Base-by-base conservation (phyloP, 92 coral and sea anemone genomes). In the Parazoanthus atlanticus region DNA sequence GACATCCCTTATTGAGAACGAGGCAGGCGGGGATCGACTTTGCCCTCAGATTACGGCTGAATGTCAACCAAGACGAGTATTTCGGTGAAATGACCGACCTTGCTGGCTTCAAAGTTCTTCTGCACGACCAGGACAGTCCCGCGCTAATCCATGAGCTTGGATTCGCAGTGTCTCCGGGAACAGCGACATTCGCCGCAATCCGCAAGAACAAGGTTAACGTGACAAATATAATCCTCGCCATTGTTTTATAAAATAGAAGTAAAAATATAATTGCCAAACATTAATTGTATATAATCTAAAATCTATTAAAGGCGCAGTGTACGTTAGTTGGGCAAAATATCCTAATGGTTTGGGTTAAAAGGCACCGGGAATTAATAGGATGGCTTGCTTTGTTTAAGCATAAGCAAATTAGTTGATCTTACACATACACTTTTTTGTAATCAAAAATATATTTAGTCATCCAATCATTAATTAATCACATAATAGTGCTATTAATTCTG, bases 161-260 rank as follows among this genome's bases (percentile, higher is more conserved):
- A 72, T 93, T 93, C 77, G 89, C 96, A 15, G 91, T 90, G 28
- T 80, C 86, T 49, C 94, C 96, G 38, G 96, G 96, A 11, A 86
- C 91, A 33, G 64, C 86, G 4, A 87, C 88, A 17, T 91, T 89
- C 82, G 95, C 88, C 25, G 95, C 92, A 17, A 78, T 93, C 21
- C 81, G 80, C 69, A 90, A 88, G 73, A 71, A 88, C 47, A 90
- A 67, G 89, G 95, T 92, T 72, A 13, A 52, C 17, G 21, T 52
- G 69, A 61, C 7, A 23, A 19, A 36, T 36, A 36, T 36, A 36
- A 61, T 21, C 69, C 28, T 3, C n/a, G 26, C 28, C 6, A 61
- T 21, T 21, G 69, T 25, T 61, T 23, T 19, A 3, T 23, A 5
- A 61, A 5, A 19, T 3, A 61, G 2, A 61, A 8, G 21, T 23